Evolutionary conservation across 2,113 vertebrate species (phyloP), one percentile per base, ranked within the genome.

Genomic region (Morone chrysops): DNA sequence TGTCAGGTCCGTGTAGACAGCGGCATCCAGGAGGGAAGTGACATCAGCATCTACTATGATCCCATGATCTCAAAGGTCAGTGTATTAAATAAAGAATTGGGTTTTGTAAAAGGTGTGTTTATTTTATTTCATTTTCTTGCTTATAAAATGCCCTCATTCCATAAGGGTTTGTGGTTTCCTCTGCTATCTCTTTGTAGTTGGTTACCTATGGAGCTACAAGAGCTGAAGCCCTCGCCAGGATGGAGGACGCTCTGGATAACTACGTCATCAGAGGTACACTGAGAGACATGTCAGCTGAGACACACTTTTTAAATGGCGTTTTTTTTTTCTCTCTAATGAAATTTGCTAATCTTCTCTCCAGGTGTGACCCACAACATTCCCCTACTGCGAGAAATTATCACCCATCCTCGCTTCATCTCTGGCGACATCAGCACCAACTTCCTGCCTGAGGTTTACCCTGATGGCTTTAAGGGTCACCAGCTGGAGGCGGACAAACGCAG

Each of bases 1-100:
- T 54, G n/a, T 57, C 91, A 99, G 98, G 98, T 99, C 1, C 97
- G 98, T 70, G 96, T 99, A 61, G 98, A 99, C 93, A 99, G 98
- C 53, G 98, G 98, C 45, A 97, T 99, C 91, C 95, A 98, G 75
- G 98, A 99, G 92, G 98, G 98, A 95, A 99, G 98, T 93, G 98
- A 99, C 85, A 99, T 99, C 94, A 99, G 97, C 92, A 99, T 99
- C 93, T 99, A 99, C 93, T 99, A 99, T 88, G 98, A 99, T 86
- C 98, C 98, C 63, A 99, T 99, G 98, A 99, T 99, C 92, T 99
- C 98, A 57, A 99, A 99, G 96, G 98, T 99, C 81, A 95, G 41
- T 50, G 3, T 31, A 7, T 56, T 31, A 6, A 51, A 57, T 47
- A 16, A 4, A 4, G 8, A n/a, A 60, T 20, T 31, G 31, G 8